A percentile compares a stretch with the other conserved stretches of the same genome.
Evolutionary conservation across 2,113 vertebrate genomes (phyloP).

Genomic region (Mola mola): DNA sequence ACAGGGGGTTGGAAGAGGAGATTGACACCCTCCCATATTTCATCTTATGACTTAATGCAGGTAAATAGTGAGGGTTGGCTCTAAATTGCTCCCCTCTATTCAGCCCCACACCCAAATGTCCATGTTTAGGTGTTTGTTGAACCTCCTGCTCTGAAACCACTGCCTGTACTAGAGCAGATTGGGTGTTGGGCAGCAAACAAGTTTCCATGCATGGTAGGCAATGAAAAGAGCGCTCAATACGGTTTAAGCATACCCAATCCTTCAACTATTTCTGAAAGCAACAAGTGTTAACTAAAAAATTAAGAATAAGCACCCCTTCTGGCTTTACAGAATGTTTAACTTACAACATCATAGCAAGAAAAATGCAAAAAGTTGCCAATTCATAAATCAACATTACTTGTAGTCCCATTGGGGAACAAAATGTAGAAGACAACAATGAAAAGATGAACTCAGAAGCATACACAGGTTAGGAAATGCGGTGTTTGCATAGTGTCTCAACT

Average conservation of each 20-base stretch:
- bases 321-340: no score
- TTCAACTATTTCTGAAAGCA: constrained; percentile 11
- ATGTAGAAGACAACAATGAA: not conserved
- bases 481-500: constrained; percentile 48
- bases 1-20: constrained; percentile 14
- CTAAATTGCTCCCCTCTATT: constrained; percentile 27
- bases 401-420: constrained; percentile 3
- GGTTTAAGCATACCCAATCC: constrained; percentile 12
- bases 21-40: constrained; percentile 43
- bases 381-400: no score
- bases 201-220: constrained; percentile 50
- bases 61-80: constrained; percentile 42
- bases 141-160: constrained; percentile 59
- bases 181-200: constrained; percentile 39
- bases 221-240: constrained; percentile 40
- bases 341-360: not conserved
- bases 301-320: not conserved
- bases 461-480: constrained; percentile 30
- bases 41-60: constrained; percentile 61
- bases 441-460: not conserved
- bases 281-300: not conserved
- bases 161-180: constrained; percentile 28
- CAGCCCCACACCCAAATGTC: constrained; percentile 48
- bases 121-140: constrained; percentile 57
- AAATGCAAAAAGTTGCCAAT: not conserved